Base-by-base conservation (phyloP, 2,888 invertebrate species). In the Ennomos erosarius region DNA sequence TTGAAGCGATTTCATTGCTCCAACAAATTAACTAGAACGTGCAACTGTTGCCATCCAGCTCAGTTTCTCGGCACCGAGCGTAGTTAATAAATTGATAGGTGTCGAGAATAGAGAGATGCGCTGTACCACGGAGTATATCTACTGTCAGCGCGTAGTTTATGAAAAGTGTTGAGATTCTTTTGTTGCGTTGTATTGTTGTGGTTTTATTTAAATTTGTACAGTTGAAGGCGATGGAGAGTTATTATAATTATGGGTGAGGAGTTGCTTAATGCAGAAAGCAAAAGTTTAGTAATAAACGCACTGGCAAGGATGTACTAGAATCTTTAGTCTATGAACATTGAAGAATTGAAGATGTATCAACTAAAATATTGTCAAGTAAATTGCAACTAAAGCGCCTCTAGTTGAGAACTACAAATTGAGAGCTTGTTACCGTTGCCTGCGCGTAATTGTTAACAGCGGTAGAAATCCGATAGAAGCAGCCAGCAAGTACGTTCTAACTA, bases 11-110 rank as follows among this genome's bases (percentile, higher is more conserved):
- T 64, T 49, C 54, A 55, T 53, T 58, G 59, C 61, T 58, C 16
- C 42, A 57, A 64, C 48, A 48, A 65, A 67, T 68, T 65, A 65
- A 59, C 33, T 55, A 40, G 61, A 56, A 60, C 64, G 69, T 59
- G 62, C 61, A 64, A 65, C 61, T 64, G 51, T 61, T 62, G 55
- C 54, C 39, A 36, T 45, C 49, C 35, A 54, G 58, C 56, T 44
- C 55, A 36, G n/a, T 38, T 9, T 55, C 52, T 59, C 50, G 49
- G 43, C 45, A 12, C 35, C 45, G 54, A 62, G 55, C 48, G 48
- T 44, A 56, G 52, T 16, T 58, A 47, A 51, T 58, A 55, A 52
- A 55, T 55, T 55, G 55, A 59, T 55, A 55, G 54, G 39, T 52
- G 52, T 48, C 47, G 11, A 42, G 37, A 26, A 42, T 10, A 46